phyloP scores from a whole-genome alignment of 2,797 vertebrate species.

The Brachyalestes nurse region DNA sequence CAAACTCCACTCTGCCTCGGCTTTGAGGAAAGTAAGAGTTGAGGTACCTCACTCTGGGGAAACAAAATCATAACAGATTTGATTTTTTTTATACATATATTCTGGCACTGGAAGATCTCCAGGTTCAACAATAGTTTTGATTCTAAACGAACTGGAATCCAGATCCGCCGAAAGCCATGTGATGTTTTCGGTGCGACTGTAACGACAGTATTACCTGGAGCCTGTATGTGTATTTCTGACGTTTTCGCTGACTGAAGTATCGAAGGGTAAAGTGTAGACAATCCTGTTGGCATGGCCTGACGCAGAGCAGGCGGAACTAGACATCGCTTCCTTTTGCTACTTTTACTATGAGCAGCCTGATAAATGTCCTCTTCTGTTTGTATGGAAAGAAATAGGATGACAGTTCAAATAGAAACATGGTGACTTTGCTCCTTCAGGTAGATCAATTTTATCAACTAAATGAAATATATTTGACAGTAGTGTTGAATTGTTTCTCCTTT shows the following conservation, averaged over 20 bases:
- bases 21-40: not conserved
- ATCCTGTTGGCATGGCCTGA: slow-evolving; percentile 9
- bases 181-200: not conserved
- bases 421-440: slow-evolving; percentile 17
- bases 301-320: not conserved
- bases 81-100: no score
- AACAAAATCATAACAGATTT: not conserved
- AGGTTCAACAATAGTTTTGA: slow-evolving; percentile 5
- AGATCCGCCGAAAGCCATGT: slow-evolving; percentile 31
- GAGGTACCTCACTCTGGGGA: not conserved
- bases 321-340: slow-evolving; percentile 28
- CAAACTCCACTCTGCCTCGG: not conserved
- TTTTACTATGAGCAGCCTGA: slow-evolving; percentile 32
- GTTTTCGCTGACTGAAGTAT: not conserved
- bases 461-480: slow-evolving; percentile 39
- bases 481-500: not conserved
- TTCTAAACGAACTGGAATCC: slow-evolving; percentile 16
- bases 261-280: not conserved
- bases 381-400: not conserved
- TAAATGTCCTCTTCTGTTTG: slow-evolving; percentile 2
- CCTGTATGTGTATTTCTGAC: slow-evolving; percentile 30
- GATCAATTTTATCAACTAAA: slow-evolving; percentile 30
- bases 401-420: slow-evolving; percentile 15
- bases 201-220: slow-evolving; percentile 59
- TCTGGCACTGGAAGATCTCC: not conserved